Percentiles rank a stretch among this genome's conserved stretches.
Conservation (phyloP, 2,797 vertebrate genomes). For the Chaunax sp. region DNA sequence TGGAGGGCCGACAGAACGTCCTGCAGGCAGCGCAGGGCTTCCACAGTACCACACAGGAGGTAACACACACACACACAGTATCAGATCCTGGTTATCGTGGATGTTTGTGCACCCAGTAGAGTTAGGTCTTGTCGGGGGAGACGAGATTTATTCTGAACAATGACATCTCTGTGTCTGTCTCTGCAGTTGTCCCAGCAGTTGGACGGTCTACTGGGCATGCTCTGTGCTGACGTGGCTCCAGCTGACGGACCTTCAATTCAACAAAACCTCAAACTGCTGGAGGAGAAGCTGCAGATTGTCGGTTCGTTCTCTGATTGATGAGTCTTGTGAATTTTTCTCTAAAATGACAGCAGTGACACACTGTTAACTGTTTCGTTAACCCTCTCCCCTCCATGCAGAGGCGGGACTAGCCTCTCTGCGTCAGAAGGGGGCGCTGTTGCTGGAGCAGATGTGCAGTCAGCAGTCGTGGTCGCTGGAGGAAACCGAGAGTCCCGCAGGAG, state of each 20-base stretch:
- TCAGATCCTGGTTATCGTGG: neutral
- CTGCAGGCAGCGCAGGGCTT: slow-evolving; percentile 95
- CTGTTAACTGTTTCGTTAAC: neutral
- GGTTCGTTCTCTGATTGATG: slow-evolving; percentile 81
- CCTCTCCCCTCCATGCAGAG: slow-evolving; percentile 76
- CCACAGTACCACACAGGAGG: slow-evolving; percentile 95
- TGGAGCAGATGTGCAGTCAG: slow-evolving; percentile 95
- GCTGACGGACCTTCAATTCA: slow-evolving; percentile 96
- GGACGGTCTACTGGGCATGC: slow-evolving; percentile 96
- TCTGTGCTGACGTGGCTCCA: slow-evolving; percentile 97
- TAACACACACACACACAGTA: slow-evolving; percentile 63
- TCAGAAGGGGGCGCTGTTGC: slow-evolving; percentile 92
- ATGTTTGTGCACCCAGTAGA: neutral
- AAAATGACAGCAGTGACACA: neutral
- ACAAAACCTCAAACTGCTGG: slow-evolving; percentile 96
- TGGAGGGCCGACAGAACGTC: slow-evolving; percentile 95
- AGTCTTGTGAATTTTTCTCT: neutral
- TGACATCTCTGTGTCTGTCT: slow-evolving; percentile 33
- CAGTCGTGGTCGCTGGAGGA: slow-evolving; percentile 91
- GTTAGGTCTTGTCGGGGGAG: too few relatives aligned
- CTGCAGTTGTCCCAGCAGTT: slow-evolving; percentile 95
- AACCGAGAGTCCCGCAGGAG: slow-evolving; percentile 90
- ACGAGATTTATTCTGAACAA: too few relatives aligned
- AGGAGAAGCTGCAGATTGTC: slow-evolving; percentile 98
- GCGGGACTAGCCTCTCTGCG: slow-evolving; percentile 90